A percentile compares a stretch with the other conserved stretches of the same genome.
Conservation (phyloP, 2,797 vertebrate genomes). For the Poecilia gillii region DNA sequence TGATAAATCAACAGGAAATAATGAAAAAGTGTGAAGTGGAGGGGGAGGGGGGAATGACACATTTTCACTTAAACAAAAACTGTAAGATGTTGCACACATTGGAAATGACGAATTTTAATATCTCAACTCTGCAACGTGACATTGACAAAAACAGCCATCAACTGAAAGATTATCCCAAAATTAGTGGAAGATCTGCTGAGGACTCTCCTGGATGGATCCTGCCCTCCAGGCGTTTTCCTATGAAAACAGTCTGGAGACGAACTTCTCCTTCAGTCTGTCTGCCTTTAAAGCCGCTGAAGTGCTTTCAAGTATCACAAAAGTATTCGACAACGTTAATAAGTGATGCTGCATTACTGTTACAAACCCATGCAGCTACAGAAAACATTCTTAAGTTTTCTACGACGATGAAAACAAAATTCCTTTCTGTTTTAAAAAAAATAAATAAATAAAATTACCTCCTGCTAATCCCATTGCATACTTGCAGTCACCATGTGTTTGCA, state of each 20-base stretch:
- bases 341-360: slow-evolving; percentile 25
- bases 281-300: not conserved
- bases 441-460: slow-evolving; percentile 26
- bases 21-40: not conserved
- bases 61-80: not conserved
- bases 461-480: slow-evolving; percentile 29
- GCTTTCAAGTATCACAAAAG: not conserved
- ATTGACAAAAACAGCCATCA: slow-evolving; percentile 69
- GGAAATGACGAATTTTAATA: slow-evolving; percentile 54
- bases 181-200: slow-evolving; percentile 49
- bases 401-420: not conserved
- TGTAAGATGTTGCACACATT: not conserved
- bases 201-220: slow-evolving; percentile 48
- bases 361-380: not conserved
- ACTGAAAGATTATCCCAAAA: slow-evolving; percentile 58
- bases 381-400: not conserved
- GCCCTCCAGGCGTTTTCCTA: slow-evolving; percentile 53
- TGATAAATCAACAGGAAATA: not conserved
- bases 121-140: slow-evolving; percentile 33
- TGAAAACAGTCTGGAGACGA: slow-evolving; percentile 32
- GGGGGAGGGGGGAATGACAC: not conserved
- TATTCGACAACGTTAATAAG: not conserved
- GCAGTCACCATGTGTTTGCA: slow-evolving; percentile 61
- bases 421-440: not conserved
- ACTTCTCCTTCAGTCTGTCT: slow-evolving; percentile 5